Evolutionary conservation across 2,797 vertebrate genomes (phyloP).

Genomic region (Aeoliscus strigatus): DNA sequence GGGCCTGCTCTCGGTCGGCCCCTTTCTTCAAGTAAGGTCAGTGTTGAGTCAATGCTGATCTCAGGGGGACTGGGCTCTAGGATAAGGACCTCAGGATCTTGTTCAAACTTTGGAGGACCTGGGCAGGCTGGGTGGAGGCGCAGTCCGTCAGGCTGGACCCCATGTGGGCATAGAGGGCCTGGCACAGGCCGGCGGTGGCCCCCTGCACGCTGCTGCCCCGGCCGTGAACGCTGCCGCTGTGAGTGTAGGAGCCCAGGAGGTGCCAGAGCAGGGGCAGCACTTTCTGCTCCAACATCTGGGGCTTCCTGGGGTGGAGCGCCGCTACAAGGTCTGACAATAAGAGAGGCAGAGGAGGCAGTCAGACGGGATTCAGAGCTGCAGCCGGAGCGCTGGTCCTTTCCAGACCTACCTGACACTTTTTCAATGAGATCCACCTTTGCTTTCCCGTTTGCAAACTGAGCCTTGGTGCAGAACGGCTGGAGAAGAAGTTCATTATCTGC

Average conservation of each 20-base stretch:
- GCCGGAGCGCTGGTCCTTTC: no score
- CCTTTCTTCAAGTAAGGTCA: constrained; percentile 71
- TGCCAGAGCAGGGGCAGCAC: constrained; percentile 87
- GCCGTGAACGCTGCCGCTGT: constrained; percentile 77
- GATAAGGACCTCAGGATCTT: constrained; percentile 73
- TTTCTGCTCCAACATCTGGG: constrained; percentile 85
- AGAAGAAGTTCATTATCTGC: constrained; percentile 86
- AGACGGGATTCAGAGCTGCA: no score
- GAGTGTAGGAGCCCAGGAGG: constrained; percentile 79
- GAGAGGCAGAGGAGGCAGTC: background rate
- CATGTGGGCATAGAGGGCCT: constrained; percentile 83
- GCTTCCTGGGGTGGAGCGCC: constrained; percentile 84
- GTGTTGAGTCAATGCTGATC: constrained; percentile 40
- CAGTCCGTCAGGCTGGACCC: constrained; percentile 73
- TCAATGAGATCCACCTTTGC: constrained; percentile 91
- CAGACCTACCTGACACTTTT: constrained; percentile 84
- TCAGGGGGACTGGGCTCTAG: constrained; percentile 37
- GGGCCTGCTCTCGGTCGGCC: no score
- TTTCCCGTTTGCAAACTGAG: constrained; percentile 89
- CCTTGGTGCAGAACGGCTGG: constrained; percentile 92
- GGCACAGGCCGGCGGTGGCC: constrained; percentile 79
- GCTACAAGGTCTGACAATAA: constrained; percentile 77
- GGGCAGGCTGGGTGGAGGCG: constrained; percentile 78
- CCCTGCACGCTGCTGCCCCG: constrained; percentile 76
- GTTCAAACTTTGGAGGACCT: constrained; percentile 78